Evolutionary conservation across 2,113 vertebrate genomes (phyloP).

Genomic region (Cisticola juncidis): DNA sequence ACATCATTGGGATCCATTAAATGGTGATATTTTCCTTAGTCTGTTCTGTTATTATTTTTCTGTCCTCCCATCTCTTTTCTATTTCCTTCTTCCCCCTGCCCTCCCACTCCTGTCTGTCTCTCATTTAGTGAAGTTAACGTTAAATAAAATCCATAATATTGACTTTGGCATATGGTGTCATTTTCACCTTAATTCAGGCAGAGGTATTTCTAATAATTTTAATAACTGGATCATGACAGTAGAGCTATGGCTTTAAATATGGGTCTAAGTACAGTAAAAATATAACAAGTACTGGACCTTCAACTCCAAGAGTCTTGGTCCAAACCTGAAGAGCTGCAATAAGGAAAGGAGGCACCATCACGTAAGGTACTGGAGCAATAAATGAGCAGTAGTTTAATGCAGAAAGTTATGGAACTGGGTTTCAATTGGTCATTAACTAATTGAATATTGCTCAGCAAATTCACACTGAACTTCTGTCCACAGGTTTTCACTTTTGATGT

Average conservation of each 20-base stretch:
- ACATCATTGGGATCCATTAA: background rate
- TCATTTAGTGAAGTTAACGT: background rate
- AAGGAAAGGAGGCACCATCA: background rate
- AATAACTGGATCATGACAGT: background rate
- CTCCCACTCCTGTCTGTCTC: rapidly evolving
- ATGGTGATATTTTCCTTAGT: background rate
- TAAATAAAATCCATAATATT: background rate
- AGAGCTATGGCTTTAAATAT: background rate
- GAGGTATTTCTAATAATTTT: background rate
- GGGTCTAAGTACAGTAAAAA: background rate
- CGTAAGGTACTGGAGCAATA: background rate
- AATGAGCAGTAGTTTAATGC: background rate
- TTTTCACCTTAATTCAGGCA: background rate
- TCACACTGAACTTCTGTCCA: background rate
- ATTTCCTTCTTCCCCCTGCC: background rate
- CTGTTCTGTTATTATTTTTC: background rate
- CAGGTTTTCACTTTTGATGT: background rate
- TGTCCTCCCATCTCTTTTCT: background rate
- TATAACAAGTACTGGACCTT: background rate
- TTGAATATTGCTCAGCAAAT: background rate
- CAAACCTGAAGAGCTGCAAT: background rate
- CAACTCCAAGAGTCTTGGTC: background rate
- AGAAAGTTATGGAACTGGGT: background rate
- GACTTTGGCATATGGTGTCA: background rate
- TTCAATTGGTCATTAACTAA: background rate